Evolutionary conservation across 2,113 vertebrate genomes (phyloP).

Genomic region (Calyptommatus sinebrachiatus): DNA sequence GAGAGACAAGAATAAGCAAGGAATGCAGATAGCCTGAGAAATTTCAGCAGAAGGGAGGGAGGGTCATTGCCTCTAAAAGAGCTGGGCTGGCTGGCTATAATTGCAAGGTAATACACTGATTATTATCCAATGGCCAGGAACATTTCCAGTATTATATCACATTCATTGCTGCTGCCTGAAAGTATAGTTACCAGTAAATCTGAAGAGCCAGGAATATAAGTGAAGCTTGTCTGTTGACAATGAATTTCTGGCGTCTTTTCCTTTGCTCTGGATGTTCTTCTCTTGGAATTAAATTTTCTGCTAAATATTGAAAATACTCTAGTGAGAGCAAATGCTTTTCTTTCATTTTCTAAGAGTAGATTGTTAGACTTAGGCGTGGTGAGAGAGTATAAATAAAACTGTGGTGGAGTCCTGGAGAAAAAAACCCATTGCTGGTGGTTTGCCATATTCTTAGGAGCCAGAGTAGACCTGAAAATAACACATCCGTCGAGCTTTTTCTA

Average conservation of each 20-base stretch:
- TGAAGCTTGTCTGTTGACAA: slow-evolving; percentile 54
- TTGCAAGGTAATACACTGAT: slow-evolving; percentile 52
- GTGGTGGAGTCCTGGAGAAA: background rate
- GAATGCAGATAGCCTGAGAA: slow-evolving; percentile 47
- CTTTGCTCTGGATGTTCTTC: slow-evolving; percentile 38
- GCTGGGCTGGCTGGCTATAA: slow-evolving; percentile 62
- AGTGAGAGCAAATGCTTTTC: slow-evolving; percentile 39
- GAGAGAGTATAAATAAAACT: slow-evolving; percentile 24
- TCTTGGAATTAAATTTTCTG: slow-evolving; percentile 56
- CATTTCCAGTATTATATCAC: slow-evolving; percentile 64
- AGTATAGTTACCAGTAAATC: slow-evolving; percentile 56
- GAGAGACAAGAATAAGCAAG: slow-evolving; percentile 33
- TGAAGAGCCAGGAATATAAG: slow-evolving; percentile 60
- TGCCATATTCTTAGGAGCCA: slow-evolving; percentile 33
- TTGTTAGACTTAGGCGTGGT: slow-evolving; percentile 38
- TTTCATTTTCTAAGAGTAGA: slow-evolving; percentile 52
- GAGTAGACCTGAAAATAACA: slow-evolving; percentile 36
- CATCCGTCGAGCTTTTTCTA: slow-evolving; percentile 6
- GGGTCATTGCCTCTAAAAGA: slow-evolving; percentile 66
- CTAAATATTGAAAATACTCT: slow-evolving; percentile 59
- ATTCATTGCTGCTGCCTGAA: slow-evolving; percentile 56
- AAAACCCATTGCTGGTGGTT: slow-evolving; percentile 4
- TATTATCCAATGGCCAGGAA: slow-evolving; percentile 50
- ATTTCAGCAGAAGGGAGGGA: slow-evolving; percentile 70
- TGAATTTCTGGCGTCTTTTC: slow-evolving; percentile 42